Conservation (phyloP, 2,888 invertebrate genomes). For the Melinopterus prodromus region DNA sequence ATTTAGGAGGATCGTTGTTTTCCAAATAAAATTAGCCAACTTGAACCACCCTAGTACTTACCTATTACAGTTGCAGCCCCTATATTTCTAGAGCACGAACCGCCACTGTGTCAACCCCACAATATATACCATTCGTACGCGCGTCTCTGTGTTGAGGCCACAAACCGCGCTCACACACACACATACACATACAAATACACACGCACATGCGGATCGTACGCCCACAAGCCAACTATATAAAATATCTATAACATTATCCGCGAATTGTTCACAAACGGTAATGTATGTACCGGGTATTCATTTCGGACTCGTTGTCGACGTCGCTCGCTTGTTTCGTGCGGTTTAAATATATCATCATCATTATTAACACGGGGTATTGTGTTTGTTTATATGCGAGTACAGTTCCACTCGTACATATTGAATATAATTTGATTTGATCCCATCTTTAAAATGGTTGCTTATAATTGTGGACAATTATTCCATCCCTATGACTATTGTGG, state of each 20-base stretch:
- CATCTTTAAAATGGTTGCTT: too few relatives aligned
- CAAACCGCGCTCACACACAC: background rate
- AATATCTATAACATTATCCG: slow-evolving; percentile 25
- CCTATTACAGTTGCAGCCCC: too few relatives aligned
- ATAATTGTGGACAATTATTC: too few relatives aligned
- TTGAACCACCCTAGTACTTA: too few relatives aligned
- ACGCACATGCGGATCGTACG: background rate
- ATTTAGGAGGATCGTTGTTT: too few relatives aligned
- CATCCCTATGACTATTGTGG: too few relatives aligned
- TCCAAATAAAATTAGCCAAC: too few relatives aligned
- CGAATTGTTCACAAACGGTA: slow-evolving; percentile 24
- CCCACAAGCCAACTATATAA: slow-evolving; percentile 16
- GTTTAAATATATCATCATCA: slow-evolving; percentile 25
- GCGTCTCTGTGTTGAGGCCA: background rate
- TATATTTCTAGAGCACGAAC: background rate
- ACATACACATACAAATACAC: background rate
- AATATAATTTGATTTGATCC: background rate
- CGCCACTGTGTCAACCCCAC: slow-evolving; percentile 11
- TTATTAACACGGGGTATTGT: slow-evolving; percentile 19
- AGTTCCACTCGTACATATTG: background rate
- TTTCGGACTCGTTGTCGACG: background rate
- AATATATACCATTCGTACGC: background rate
- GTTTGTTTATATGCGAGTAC: background rate
- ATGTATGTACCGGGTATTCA: slow-evolving; percentile 10
- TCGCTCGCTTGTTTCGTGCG: background rate